Evolutionary conservation across 2,888 invertebrate genomes (phyloP), one percentile per base, ranked within the genome.

Genomic region (Loripinus fragilis): DNA sequence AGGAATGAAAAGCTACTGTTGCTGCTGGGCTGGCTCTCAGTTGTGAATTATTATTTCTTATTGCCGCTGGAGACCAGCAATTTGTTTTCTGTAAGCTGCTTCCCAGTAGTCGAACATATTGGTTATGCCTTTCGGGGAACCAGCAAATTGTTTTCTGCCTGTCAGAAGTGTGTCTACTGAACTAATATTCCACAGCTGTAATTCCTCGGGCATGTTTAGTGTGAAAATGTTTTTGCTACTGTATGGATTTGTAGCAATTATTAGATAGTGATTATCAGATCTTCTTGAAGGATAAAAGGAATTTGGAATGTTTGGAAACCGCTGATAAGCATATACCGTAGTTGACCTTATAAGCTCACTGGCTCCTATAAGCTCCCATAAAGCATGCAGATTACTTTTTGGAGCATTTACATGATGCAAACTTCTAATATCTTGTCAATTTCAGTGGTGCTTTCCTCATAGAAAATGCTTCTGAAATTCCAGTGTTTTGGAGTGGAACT

Each of bases 1-100:
- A 60, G 60, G 60, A 60, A 60, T 60, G 60, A 60, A n/a, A n/a
- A 33, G 60, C 60, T 17, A 28, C 60, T 15, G 60, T 33, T 28
- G 33, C 52, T 20, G 52, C 23, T 52, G n/a, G n/a, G 12, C 8
- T 48, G 48, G 48, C n/a, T 20, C n/a, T n/a, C 8, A 20, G 48
- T 20, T 48, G 12, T n/a, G 12, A 3, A 20, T 15, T 5, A 20
- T 20, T 20, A 5, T 48, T 20, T 5, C n/a, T 48, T 15, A 48
- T 15, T 48, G n/a, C n/a, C n/a, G 48, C n/a, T 20, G 48, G 48
- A n/a, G 5, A 48, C 48, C 48, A 48, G 48, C n/a, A 48, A 5
- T n/a, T n/a, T n/a, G n/a, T n/a, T n/a, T n/a, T n/a, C n/a, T n/a
- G n/a, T n/a, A 48, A 38, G 12, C 38, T 38, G 38, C 7, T 38